phyloP scores from a whole-genome alignment of 2,113 vertebrate species.

The Sinosuthora webbiana region DNA sequence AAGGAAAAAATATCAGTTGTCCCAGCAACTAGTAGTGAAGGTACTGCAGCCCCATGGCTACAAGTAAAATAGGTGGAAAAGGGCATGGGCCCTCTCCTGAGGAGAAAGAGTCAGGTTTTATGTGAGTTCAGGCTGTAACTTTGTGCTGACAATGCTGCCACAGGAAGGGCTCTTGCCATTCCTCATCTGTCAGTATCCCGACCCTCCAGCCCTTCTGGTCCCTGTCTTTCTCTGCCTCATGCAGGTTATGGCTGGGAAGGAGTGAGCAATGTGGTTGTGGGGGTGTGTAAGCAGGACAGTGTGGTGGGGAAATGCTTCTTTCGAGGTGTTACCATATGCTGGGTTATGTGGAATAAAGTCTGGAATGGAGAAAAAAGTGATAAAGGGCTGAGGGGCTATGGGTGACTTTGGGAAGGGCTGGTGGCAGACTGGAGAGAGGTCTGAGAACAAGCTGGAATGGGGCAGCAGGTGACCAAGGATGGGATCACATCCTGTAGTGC shows the following conservation, averaged over 20 bases:
- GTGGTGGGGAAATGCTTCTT: not conserved
- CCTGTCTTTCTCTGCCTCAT: not conserved
- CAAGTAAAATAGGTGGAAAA: not conserved
- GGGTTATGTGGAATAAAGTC: not conserved
- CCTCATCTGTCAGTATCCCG: not conserved
- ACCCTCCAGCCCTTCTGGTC: not conserved
- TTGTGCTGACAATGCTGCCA: not conserved
- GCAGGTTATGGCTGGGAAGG: not conserved
- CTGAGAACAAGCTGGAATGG: not conserved
- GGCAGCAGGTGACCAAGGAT: not conserved
- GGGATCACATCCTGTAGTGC: not conserved
- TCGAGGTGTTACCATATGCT: not conserved
- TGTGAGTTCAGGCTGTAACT: not conserved
- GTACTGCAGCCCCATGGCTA: not conserved
- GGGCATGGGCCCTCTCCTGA: not conserved
- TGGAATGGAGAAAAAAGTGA: not conserved
- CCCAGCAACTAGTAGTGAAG: not conserved
- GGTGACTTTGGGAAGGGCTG: not conserved
- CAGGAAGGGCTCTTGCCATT: fast-evolving
- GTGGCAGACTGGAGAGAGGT: not conserved
- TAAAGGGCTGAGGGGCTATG: not conserved
- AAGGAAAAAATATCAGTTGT: not conserved
- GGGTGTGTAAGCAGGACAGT: not conserved
- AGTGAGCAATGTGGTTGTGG: fast-evolving
- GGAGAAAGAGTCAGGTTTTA: not conserved